Base-by-base conservation (phyloP, 1,140 invertebrate species). In the Araneus ventricosus region DNA sequence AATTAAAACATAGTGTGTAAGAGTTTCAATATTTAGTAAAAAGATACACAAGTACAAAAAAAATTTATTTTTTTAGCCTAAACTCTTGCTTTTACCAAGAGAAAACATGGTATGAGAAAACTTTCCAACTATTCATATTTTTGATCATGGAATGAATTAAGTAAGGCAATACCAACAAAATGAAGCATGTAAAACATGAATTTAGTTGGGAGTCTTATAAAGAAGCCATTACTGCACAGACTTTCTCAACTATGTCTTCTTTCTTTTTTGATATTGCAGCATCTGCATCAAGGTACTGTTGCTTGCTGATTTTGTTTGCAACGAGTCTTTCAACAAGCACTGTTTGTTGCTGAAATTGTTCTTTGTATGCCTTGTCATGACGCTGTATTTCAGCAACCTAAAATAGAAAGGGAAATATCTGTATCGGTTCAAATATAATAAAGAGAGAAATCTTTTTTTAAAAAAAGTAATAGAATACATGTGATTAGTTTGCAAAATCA, bases 251-350 rank as follows among this genome's bases (percentile, higher is more conserved):
- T 88, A 96, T 96, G 37, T 97, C 97, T 88, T 97, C 96, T 94
- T 96, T 97, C 95, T 97, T 97, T 94, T 96, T 96, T 37, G 95
- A 95, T 37, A 97, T 96, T 37, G 94, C 95, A 57, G 95, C 95
- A 93, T 97, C 97, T 30, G 96, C 95, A 86, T 97, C 97, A 34
- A 97, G 95, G 94, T 97, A 97, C 92, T 96, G 96, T 75, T 96
- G 96, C 91, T 97, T 96, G 87, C 95, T 95, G 92, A 97, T 96
- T 95, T 97, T 97, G 6, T 96, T 96, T 20, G 96, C 95, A 17
- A 97, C 96, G 41, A 97, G 95, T 95, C 97, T 97, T 88, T 97
- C 97, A 75, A 97, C 96, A 91, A 96, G 96, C 4, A 96, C 94
- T 24, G 95, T 95, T 93, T 97, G 95, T 57, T 94, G 93, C n/a